These are phyloP conservation scores for Ciconia stormi DNA, from an alignment of 2,113 vertebrate species.

Conservation along the genomic window DNA sequence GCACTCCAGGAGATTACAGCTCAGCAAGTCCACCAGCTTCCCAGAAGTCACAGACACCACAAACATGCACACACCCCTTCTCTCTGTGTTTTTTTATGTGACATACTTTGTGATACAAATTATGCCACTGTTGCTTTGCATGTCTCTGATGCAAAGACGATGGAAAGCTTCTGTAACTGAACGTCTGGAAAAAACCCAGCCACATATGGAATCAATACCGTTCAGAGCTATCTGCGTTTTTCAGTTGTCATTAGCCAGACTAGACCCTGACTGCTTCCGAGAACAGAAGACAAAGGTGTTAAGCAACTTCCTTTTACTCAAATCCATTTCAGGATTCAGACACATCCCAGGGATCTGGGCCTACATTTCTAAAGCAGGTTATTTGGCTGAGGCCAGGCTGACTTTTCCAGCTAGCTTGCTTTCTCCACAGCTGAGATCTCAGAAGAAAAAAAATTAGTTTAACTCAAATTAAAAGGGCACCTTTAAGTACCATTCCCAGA, in stretches of 20 bases:
- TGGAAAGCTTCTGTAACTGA: background rate
- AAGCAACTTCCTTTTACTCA: background rate
- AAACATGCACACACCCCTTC: background rate
- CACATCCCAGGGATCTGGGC: background rate
- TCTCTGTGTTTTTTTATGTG: background rate
- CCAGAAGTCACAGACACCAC: background rate
- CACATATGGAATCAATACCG: background rate
- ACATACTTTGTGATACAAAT: background rate
- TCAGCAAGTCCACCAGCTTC: background rate
- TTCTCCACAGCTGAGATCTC: background rate
- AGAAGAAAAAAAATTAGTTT: background rate
- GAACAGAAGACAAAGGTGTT: background rate
- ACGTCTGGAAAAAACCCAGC: background rate
- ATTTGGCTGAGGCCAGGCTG: background rate
- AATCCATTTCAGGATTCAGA: background rate
- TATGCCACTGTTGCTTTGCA: background rate
- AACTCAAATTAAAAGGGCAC: conserved; percentile 1
- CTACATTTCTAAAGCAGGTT: background rate
- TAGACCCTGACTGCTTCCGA: background rate
- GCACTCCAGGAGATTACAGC: background rate
- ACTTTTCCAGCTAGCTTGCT: background rate
- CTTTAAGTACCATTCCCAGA: background rate
- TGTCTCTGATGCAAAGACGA: background rate
- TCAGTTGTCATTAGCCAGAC: background rate
- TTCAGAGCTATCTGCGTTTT: background rate